Percentiles rank a stretch among this genome's conserved stretches.
phyloP scores from a whole-genome alignment of 2,113 vertebrate genomes.

The Notarius quadriscutis region DNA sequence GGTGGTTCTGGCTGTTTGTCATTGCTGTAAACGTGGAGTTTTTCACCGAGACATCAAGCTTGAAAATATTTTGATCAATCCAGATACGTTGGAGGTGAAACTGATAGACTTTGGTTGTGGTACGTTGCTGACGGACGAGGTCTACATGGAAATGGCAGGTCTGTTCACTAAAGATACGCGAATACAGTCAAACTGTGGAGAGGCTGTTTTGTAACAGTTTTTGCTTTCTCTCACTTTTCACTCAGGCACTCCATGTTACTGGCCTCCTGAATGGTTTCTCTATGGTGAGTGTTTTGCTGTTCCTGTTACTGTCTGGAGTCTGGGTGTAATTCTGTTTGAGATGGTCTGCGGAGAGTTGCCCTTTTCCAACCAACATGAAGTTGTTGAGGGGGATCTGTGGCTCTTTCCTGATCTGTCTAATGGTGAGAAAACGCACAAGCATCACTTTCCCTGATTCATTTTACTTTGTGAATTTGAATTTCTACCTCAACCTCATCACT shows the following conservation, averaged over 20 bases:
- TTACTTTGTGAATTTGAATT: neutral
- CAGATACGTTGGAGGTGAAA: no score
- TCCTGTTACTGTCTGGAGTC: conserved; percentile 30
- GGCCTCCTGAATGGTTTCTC: neutral
- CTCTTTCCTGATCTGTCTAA: no score
- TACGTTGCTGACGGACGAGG: no score
- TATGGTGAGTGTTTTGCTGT: neutral
- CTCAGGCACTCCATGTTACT: neutral
- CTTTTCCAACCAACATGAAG: neutral
- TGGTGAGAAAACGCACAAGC: neutral
- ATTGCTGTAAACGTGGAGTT: no score
- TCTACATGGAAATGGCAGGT: no score
- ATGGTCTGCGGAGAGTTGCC: conserved; percentile 3
- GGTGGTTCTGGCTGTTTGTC: no score
- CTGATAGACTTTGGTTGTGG: no score
- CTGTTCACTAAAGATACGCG: no score
- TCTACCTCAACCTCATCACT: neutral
- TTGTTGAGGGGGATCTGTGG: neutral
- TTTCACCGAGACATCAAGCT: no score
- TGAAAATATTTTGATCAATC: no score
- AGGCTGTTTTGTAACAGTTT: neutral
- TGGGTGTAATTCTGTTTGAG: conserved; percentile 20
- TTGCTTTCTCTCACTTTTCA: neutral
- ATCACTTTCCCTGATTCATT: neutral
- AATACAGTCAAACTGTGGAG: no score